Percentiles rank a stretch among this genome's conserved stretches.
These are phyloP conservation scores for Drosophila trichaetosa DNA, from an alignment of 2,888 invertebrate genomes.

Conservation along the genomic window DNA sequence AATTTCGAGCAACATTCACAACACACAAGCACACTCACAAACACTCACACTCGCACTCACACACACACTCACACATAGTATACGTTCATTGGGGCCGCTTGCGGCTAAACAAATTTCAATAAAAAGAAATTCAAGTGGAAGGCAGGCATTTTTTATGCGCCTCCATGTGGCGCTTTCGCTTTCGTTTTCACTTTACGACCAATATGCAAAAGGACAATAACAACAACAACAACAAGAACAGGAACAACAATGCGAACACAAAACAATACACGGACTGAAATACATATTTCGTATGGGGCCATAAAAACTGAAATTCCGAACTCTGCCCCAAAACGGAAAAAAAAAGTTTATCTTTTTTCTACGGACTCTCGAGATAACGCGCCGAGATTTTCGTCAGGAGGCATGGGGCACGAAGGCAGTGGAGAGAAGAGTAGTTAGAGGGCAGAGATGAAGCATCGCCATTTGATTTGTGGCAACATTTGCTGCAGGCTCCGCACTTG, in stretches of 20 bases:
- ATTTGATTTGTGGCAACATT: slow-evolving; percentile 76
- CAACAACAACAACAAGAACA: slow-evolving; percentile 44
- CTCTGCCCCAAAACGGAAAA: slow-evolving; percentile 10
- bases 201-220: slow-evolving; percentile 72
- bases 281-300: slow-evolving; percentile 36
- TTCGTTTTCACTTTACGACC: slow-evolving; percentile 72
- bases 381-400: slow-evolving; percentile 51
- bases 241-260: slow-evolving; percentile 32
- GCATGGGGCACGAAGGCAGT: background rate
- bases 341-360: slow-evolving; percentile 24
- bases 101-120: slow-evolving; percentile 76
- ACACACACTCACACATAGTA: background rate
- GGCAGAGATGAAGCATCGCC: slow-evolving; percentile 23
- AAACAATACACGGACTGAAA: slow-evolving; percentile 40
- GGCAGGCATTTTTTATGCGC: slow-evolving; percentile 54
- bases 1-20: slow-evolving; percentile 26
- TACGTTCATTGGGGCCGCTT: slow-evolving; percentile 16
- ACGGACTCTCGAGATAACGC: slow-evolving; percentile 57
- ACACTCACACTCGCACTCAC: slow-evolving; percentile 8
- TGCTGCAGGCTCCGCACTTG: slow-evolving; percentile 59
- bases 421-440: background rate
- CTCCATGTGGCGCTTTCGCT: slow-evolving; percentile 69
- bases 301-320: slow-evolving; percentile 60
- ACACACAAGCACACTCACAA: slow-evolving; percentile 11
- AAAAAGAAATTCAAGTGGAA: slow-evolving; percentile 76